Percentiles rank a stretch among this genome's conserved stretches.
Evolutionary conservation across 2,888 invertebrate species (phyloP).

Genomic region (Melolontha melolontha): DNA sequence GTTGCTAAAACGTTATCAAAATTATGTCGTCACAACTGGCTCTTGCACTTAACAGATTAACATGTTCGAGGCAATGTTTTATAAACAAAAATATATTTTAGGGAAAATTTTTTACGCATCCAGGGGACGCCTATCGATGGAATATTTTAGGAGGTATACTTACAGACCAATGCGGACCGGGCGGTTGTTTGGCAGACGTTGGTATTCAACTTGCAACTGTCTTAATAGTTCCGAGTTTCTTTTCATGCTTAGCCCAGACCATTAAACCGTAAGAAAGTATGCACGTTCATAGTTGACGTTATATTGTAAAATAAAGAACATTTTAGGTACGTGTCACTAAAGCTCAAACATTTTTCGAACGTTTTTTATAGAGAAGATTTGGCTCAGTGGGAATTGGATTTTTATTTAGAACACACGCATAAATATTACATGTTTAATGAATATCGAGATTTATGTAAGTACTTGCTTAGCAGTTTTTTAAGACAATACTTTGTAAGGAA

Average conservation of each 20-base stretch:
- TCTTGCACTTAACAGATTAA: neutral
- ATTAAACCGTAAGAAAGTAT: slow-evolving; percentile 65
- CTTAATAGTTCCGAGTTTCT: slow-evolving; percentile 69
- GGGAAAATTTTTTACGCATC: slow-evolving; percentile 62
- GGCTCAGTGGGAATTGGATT: slow-evolving; percentile 56
- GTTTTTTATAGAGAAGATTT: slow-evolving; percentile 26
- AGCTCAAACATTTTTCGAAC: neutral
- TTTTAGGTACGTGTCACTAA: slow-evolving; percentile 7
- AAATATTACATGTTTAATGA: slow-evolving; percentile 49
- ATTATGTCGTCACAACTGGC: too few relatives aligned
- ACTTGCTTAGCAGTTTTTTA: neutral
- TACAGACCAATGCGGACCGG: slow-evolving; percentile 62
- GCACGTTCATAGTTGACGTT: neutral
- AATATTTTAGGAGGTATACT: slow-evolving; percentile 48
- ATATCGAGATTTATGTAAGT: slow-evolving; percentile 48
- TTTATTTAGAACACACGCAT: slow-evolving; percentile 47
- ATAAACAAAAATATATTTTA: slow-evolving; percentile 44
- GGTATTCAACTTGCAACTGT: slow-evolving; percentile 69
- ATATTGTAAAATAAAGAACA: neutral
- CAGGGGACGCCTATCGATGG: slow-evolving; percentile 55
- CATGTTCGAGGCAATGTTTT: neutral
- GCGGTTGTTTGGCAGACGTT: slow-evolving; percentile 69
- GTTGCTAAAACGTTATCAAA: too few relatives aligned
- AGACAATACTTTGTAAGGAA: too few relatives aligned
- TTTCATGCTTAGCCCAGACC: slow-evolving; percentile 67